Evolutionary conservation across 2,113 vertebrate genomes (phyloP).

Genomic region (Heterotis niloticus): DNA sequence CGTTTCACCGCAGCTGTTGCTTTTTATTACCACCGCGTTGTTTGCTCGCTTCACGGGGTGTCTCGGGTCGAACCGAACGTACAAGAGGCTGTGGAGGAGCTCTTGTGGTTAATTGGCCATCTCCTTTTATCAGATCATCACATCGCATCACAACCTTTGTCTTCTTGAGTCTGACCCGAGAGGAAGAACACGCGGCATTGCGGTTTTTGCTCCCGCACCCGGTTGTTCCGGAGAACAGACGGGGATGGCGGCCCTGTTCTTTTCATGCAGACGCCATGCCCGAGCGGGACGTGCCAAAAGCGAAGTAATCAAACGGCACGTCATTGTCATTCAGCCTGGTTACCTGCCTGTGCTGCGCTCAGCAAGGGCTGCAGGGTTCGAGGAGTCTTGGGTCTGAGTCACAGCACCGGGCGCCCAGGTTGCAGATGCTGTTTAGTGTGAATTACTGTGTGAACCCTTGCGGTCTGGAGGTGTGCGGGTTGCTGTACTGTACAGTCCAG

Average conservation of each 20-base stretch:
- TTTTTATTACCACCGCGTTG: not conserved
- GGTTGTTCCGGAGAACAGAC: not conserved
- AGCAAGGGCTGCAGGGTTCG: not conserved
- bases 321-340: not conserved
- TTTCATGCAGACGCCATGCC: not conserved
- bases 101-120: not conserved
- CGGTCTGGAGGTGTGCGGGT: slow-evolving; percentile 34
- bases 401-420: slow-evolving; percentile 9
- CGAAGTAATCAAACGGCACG: slow-evolving; percentile 27
- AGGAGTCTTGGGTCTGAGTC: slow-evolving; percentile 9
- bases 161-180: not conserved
- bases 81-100: not conserved
- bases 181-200: not conserved
- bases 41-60: slow-evolving; percentile 2
- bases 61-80: not conserved
- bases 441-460: slow-evolving; percentile 1
- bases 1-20: not conserved
- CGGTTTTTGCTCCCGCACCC: not conserved
- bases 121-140: slow-evolving; percentile 5
- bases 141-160: slow-evolving; percentile 1
- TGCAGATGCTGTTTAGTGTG: slow-evolving; percentile 4
- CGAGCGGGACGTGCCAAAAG: not conserved
- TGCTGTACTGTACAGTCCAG: slow-evolving; percentile 67
- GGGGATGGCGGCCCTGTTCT: not conserved
- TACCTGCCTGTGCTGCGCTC: slow-evolving; percentile 7